phyloP scores from a whole-genome alignment of 2,888 invertebrate genomes.

The Chrysina gloriosa region DNA sequence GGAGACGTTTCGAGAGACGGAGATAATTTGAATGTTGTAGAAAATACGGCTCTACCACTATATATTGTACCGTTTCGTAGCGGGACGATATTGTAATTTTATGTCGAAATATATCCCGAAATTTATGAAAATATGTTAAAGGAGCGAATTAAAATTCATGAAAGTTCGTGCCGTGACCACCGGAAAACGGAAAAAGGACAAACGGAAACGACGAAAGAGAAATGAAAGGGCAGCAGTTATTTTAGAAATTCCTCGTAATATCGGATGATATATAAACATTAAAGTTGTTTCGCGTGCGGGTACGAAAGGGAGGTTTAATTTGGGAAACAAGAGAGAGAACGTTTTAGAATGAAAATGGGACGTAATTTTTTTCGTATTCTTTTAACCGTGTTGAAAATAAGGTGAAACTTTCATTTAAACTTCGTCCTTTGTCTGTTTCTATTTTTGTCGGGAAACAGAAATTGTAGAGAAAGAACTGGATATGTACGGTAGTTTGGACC shows the following conservation, averaged over 20 bases:
- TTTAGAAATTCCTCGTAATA: neutral
- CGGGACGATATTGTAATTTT: slow-evolving; percentile 28
- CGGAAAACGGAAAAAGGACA: neutral
- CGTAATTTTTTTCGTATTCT: too few relatives aligned
- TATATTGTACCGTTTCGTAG: slow-evolving; percentile 23
- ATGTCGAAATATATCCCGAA: slow-evolving; percentile 22
- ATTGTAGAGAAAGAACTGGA: too few relatives aligned
- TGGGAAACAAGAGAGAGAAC: too few relatives aligned
- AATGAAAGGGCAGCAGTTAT: neutral
- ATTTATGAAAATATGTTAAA: slow-evolving; percentile 20
- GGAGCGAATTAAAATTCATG: slow-evolving; percentile 26
- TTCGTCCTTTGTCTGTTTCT: too few relatives aligned
- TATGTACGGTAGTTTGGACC: too few relatives aligned
- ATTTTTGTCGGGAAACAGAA: too few relatives aligned
- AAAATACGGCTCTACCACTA: slow-evolving; percentile 18
- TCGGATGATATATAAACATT: slow-evolving; percentile 8
- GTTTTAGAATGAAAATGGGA: too few relatives aligned
- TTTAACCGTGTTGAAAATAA: too few relatives aligned
- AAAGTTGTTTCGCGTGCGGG: neutral
- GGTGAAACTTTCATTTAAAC: too few relatives aligned
- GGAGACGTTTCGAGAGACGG: slow-evolving; percentile 31
- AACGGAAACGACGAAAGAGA: neutral
- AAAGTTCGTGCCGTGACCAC: slow-evolving; percentile 15
- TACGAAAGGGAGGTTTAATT: neutral
- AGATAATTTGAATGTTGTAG: slow-evolving; percentile 41